Base-by-base conservation (phyloP, 2,888 invertebrate species). In the Cerastis rubricosa region DNA sequence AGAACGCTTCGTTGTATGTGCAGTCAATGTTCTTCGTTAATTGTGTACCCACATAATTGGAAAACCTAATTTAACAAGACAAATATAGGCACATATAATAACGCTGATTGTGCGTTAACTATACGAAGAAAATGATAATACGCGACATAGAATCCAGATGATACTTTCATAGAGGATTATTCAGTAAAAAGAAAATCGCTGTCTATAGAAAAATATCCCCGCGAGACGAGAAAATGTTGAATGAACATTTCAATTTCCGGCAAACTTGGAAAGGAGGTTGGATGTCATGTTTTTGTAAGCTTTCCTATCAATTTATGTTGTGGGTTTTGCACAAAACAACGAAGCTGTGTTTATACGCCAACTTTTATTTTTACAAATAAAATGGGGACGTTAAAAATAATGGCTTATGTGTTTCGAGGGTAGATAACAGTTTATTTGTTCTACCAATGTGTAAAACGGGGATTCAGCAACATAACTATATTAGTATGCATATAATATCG, bases 401-500 rank as follows among this genome's bases (percentile, higher is more conserved):
- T 65, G 43, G 12, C 11, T 14, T 43, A 29, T n/a, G 17, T 25
- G 64, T 64, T 49, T 45, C 17, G 7, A 43, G 47, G 65, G 43
- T 19, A 35, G 59, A 65, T 83, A 66, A 70, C 66, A 49, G 29
- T 78, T 69, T 29, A 61, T 72, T 72, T 61, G 35, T 17, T 43
- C 4, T 14, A 49, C 45, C 49, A 54, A 49, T 43, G 40, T 47
- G 29, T 22, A 43, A 66, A 76, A n/a, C 29, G 22, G 14, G 35
- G 43, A 66, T 66, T 66, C 47, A 22, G 25, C 22, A 49, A 25
- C 17, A 65, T n/a, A 63, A 29, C 57, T 47, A 63, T 51, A 51
- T 78, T 45, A 43, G 35, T 61, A 83, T 83, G 45, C 54, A 69
- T 79, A 57, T 51, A 64, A 59, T 25, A 64, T 68, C 74, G 70